These are phyloP conservation scores for Eublepharis macularius DNA, from an alignment of 2,113 vertebrate species.

Conservation along the genomic window DNA sequence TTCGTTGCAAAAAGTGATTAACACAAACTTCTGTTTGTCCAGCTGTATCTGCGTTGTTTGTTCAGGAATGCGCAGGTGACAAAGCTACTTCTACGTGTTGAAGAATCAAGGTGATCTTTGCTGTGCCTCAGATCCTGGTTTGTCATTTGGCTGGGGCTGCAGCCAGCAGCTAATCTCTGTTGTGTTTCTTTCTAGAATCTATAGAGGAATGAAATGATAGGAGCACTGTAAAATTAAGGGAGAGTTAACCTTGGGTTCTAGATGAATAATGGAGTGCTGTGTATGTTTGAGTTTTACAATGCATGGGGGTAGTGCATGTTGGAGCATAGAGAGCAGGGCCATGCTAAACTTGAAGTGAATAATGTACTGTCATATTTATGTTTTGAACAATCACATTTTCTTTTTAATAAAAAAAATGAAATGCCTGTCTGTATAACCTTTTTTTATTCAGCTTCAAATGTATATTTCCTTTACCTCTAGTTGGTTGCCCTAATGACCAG, in stretches of 20 bases:
- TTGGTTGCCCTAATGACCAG: neutral
- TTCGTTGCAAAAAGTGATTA: neutral
- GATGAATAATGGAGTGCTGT: neutral
- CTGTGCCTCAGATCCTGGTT: neutral
- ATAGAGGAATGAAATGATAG: neutral
- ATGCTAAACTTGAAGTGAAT: neutral
- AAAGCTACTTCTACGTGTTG: neutral
- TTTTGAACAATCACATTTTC: neutral
- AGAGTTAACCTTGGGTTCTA: neutral
- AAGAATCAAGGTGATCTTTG: neutral
- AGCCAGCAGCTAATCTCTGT: neutral
- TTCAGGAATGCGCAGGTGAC: neutral
- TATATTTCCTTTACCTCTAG: neutral
- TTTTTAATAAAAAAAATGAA: neutral
- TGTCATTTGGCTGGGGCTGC: neutral
- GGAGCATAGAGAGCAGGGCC: neutral
- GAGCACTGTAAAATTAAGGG: neutral
- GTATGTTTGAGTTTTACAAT: neutral
- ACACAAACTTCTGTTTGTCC: neutral
- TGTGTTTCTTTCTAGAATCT: neutral
- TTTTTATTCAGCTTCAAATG: neutral
- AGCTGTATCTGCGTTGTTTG: neutral
- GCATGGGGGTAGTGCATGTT: neutral
- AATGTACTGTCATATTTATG: neutral
- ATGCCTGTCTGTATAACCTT: neutral